Evolutionary conservation across 2,113 vertebrate species (phyloP), one percentile per base, ranked within the genome.

Genomic region (Eurypyga helias): DNA sequence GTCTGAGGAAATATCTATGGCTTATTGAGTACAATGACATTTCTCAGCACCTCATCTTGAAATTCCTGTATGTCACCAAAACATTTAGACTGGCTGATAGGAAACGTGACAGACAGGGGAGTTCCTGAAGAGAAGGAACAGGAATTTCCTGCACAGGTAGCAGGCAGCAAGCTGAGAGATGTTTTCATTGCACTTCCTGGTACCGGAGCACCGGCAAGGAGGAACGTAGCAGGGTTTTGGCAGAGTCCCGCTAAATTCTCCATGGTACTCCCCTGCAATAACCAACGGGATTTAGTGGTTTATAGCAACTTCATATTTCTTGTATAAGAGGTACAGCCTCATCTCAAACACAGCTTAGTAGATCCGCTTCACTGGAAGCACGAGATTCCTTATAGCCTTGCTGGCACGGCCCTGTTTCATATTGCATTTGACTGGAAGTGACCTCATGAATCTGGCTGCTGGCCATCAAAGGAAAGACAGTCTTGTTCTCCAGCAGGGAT

Each of bases 401-500:
- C 69, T 83, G 85, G 79, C 76, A 93, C 4, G 1, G 80, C 69
- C 65, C 64, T 76, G 80, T 48, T 90, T 89, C 94, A 79, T 67
- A 75, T n/a, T 95, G 88, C 88, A 71, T 95, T 94, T 90, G 92
- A 89, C 90, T 96, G 97, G 95, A 96, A 97, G 90, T 94, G 95
- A 97, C 93, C 94, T 96, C 96, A 96, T 90, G 83, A 94, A 95
- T 93, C 83, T 96, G 97, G 96, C 96, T 54, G 75, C 88, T 93
- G 71, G 95, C 96, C 95, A 96, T 97, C 96, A 97, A 96, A 97
- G 96, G 90, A 81, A 97, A 96, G 90, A 93, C 79, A 94, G 93
- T 55, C 96, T 93, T 95, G 93, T 73, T 96, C 93, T 97, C 95
- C 93, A 96, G 96, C 95, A 92, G 92, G 92, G 93, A 93, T 96